phyloP scores from a whole-genome alignment of 2,888 invertebrate genomes.

The Deroplatys truncata region DNA sequence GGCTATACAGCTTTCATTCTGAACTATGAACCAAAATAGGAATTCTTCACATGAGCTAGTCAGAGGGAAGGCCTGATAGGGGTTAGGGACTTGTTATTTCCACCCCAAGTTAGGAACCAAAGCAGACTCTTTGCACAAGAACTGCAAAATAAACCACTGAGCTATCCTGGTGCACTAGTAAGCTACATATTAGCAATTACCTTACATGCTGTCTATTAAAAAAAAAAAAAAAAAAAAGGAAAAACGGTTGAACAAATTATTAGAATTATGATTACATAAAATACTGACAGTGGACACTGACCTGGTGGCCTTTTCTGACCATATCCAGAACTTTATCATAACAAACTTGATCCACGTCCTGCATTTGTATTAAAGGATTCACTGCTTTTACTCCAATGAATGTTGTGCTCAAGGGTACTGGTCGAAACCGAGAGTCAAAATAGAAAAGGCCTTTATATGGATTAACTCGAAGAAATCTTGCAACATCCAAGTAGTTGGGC shows the following conservation, averaged over 20 bases:
- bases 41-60: no score
- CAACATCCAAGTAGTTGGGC: conserved; percentile 96
- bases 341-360: conserved; percentile 86
- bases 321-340: conserved; percentile 87
- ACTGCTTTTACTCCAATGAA: conserved; percentile 82
- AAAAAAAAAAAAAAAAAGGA: no score
- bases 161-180: no score
- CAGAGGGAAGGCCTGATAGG: no score
- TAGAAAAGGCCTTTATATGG: conserved; percentile 85
- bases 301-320: conserved; percentile 88
- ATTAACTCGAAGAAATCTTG: conserved; percentile 89
- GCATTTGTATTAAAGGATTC: conserved; percentile 58
- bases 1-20: no score
- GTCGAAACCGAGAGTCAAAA: conserved; percentile 90
- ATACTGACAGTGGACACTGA: conserved; percentile 31
- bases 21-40: no score
- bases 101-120: no score
- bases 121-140: no score
- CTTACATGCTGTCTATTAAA: no score
- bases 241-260: background rate
- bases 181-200: no score
- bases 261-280: background rate
- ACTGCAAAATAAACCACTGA: no score
- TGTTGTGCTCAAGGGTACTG: conserved; percentile 88
- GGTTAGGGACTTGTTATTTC: no score